Percentiles rank a stretch among this genome's conserved stretches.
Conservation (phyloP, 1,140 invertebrate genomes). For the Diabrotica undecimpunctata region DNA sequence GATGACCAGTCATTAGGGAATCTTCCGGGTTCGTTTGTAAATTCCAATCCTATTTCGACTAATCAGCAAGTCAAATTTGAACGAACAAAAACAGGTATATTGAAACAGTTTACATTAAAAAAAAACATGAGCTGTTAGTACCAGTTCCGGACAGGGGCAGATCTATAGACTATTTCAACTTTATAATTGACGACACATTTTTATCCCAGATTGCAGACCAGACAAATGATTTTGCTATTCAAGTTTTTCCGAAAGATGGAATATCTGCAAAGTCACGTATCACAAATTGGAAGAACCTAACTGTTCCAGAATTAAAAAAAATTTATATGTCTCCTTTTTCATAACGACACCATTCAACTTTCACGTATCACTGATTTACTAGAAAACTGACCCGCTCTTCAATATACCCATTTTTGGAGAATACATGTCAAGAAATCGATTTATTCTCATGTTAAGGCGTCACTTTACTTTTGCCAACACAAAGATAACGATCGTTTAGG, state of each 20-base stretch:
- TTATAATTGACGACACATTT: constrained; percentile 18
- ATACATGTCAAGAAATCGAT: constrained; percentile 22
- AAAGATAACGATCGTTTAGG: constrained; percentile 11
- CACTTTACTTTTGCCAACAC: neutral
- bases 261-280: constrained; percentile 22
- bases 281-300: constrained; percentile 32
- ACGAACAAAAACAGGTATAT: no score
- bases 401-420: constrained; percentile 21
- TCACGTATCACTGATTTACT: constrained; percentile 16
- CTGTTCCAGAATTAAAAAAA: constrained; percentile 19
- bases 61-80: no score
- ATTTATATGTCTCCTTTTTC: constrained; percentile 20
- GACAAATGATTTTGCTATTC: constrained; percentile 19
- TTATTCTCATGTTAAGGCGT: constrained; percentile 10
- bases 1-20: no score
- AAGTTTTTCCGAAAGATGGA: constrained; percentile 15
- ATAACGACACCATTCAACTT: constrained; percentile 19
- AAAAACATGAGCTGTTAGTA: constrained; percentile 20
- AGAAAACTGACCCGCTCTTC: constrained; percentile 18
- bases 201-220: constrained; percentile 19
- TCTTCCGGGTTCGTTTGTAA: no score
- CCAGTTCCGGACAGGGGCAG: constrained; percentile 12
- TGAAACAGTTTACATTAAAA: no score
- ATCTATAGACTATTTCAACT: constrained; percentile 9
- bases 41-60: no score